Evolutionary conservation across 1,140 invertebrate genomes (phyloP).

Genomic region (Trinorchestia longiramus): DNA sequence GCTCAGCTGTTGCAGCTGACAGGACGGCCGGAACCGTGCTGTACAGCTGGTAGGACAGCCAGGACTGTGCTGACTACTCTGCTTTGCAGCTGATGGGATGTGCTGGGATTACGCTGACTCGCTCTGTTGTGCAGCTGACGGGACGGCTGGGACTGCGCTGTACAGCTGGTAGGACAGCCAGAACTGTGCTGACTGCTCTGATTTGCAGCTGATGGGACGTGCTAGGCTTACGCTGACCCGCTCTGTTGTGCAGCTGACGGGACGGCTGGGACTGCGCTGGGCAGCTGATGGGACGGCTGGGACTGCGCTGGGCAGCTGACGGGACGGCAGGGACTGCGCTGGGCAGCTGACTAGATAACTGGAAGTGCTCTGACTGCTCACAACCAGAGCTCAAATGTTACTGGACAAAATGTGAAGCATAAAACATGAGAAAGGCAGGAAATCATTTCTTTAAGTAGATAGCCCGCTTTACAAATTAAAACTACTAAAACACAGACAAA

Average conservation of each 20-base stretch:
- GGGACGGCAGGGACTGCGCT: not conserved
- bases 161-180: not conserved
- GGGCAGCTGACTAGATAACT: not conserved
- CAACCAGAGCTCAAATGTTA: not conserved
- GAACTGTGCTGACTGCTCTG: not conserved
- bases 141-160: not conserved
- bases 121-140: not conserved
- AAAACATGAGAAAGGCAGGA: too few species aligned
- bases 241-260: not conserved
- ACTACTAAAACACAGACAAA: too few species aligned
- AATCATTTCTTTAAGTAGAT: too few species aligned
- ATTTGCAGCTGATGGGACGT: not conserved
- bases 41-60: not conserved
- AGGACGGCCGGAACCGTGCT: not conserved
- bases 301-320: not conserved
- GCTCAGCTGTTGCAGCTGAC: too few species aligned
- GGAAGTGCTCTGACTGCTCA: not conserved
- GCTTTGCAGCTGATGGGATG: too few species aligned
- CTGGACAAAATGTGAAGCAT: not conserved
- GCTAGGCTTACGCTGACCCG: not conserved
- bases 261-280: too few species aligned
- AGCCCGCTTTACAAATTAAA: too few species aligned
- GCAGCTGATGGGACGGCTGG: too few species aligned
- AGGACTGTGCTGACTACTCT: too few species aligned
- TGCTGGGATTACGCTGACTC: not conserved